Percentiles rank a stretch among this genome's conserved stretches.
These are phyloP conservation scores for Agapostemon virescens DNA, from an alignment of 2,888 invertebrate species.

Conservation along the genomic window DNA sequence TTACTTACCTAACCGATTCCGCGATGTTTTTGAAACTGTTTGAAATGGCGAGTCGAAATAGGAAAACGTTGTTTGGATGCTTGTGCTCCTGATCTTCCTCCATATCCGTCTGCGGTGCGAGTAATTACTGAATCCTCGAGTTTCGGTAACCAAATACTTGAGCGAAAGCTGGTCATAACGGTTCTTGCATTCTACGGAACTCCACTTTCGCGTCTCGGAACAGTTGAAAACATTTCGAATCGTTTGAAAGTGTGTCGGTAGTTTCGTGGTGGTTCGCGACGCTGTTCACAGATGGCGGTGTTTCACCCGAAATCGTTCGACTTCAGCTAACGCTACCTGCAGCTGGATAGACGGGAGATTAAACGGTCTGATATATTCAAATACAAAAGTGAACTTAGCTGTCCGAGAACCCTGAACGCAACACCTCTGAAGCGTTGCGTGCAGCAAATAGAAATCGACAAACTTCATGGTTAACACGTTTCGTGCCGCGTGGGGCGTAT, in stretches of 20 bases:
- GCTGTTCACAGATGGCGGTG: conserved; percentile 44
- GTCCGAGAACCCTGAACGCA: not conserved
- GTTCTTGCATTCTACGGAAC: conserved; percentile 48
- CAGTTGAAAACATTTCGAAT: conserved; percentile 45
- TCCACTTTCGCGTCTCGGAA: conserved; percentile 29
- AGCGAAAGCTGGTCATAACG: conserved; percentile 61
- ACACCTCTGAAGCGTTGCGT: not conserved
- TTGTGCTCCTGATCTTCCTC: conserved; percentile 30
- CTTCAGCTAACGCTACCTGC: conserved; percentile 6
- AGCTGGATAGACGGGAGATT: not conserved
- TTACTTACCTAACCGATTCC: conserved; percentile 73
- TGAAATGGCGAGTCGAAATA: conserved; percentile 69
- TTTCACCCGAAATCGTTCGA: not conserved
- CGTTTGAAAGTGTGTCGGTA: conserved; percentile 22
- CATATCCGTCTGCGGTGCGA: conserved; percentile 29
- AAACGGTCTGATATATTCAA: conserved; percentile 7
- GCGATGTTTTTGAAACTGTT: conserved; percentile 69
- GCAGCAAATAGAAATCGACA: not conserved
- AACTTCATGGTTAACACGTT: no score
- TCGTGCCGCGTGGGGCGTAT: no score
- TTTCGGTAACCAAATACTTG: conserved; percentile 46
- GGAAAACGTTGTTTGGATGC: conserved; percentile 65
- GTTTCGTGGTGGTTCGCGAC: conserved; percentile 11
- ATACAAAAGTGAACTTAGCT: not conserved
- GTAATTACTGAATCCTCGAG: conserved; percentile 23